Percentiles rank a stretch among this genome's conserved stretches.
Conservation (phyloP, 2,888 invertebrate species). For the Dynastes maya region DNA sequence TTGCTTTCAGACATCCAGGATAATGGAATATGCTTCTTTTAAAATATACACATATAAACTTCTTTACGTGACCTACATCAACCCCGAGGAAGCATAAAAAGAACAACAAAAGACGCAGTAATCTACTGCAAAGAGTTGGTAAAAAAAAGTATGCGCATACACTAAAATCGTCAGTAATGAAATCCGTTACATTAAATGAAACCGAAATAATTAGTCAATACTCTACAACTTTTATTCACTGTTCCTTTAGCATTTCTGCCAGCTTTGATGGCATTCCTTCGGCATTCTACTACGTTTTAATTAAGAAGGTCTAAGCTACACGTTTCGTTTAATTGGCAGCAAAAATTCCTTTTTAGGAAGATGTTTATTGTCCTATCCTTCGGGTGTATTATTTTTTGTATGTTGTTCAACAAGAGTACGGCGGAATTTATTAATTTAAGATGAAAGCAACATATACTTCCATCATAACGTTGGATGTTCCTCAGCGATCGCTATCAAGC, state of each 20-base stretch:
- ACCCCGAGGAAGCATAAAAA: too few species aligned
- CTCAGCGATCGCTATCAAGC: not conserved
- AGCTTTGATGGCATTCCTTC: not conserved
- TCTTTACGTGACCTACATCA: too few species aligned
- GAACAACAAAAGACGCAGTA: too few species aligned
- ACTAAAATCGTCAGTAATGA: too few species aligned
- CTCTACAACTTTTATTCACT: not conserved
- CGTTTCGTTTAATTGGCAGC: not conserved
- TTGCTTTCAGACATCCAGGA: too few species aligned
- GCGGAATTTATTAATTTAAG: not conserved
- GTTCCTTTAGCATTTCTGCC: not conserved
- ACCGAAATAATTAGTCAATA: not conserved
- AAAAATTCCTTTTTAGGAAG: not conserved
- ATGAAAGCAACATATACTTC: not conserved
- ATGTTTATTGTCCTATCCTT: not conserved
- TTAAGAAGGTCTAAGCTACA: not conserved
- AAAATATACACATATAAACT: too few species aligned
- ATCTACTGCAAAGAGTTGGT: too few species aligned
- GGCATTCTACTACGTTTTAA: slow-evolving; percentile 14
- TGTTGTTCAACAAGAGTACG: not conserved
- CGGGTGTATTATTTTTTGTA: not conserved
- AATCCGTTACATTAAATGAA: not conserved
- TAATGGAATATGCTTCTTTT: too few species aligned
- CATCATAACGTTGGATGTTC: not conserved
- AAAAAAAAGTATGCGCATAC: too few species aligned